A percentile compares a stretch with the other conserved stretches of the same genome.
phyloP scores from a whole-genome alignment of 2,797 vertebrate species.

The Ciconia nigra region DNA sequence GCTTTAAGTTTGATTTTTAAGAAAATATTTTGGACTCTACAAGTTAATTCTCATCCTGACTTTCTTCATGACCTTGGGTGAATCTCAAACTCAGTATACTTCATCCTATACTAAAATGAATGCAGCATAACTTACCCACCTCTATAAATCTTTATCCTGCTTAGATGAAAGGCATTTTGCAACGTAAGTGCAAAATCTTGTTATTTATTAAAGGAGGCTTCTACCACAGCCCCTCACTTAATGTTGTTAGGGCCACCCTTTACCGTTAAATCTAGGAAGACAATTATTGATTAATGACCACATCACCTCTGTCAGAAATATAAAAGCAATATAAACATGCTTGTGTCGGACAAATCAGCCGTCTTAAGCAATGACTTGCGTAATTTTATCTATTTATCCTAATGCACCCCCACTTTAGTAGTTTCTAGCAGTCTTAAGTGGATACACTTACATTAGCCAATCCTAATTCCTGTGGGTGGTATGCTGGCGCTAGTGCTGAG shows the following conservation, averaged over 20 bases:
- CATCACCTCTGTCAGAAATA: constrained; percentile 18
- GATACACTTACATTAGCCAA: background rate
- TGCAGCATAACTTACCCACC: background rate
- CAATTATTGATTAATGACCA: constrained; percentile 36
- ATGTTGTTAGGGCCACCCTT: background rate
- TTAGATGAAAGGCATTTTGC: background rate
- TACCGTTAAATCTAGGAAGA: constrained; percentile 41
- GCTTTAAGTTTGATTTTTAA: background rate
- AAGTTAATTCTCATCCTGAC: background rate
- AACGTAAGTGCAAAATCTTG: background rate
- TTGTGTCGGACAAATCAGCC: background rate
- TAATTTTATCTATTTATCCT: background rate
- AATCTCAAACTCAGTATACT: background rate
- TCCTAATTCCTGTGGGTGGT: background rate
- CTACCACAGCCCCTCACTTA: constrained; percentile 3
- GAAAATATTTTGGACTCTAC: background rate
- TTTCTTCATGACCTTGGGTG: background rate
- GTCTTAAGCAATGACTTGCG: background rate
- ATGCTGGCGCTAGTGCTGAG: background rate
- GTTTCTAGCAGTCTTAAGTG: background rate
- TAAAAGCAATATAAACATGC: constrained; percentile 30
- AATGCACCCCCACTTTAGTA: background rate
- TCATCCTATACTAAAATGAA: background rate
- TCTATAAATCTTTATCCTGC: background rate
- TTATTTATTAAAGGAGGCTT: constrained; percentile 49